Evolutionary conservation across 1,140 invertebrate species (phyloP).

Genomic region (Apocrypta bakeri): DNA sequence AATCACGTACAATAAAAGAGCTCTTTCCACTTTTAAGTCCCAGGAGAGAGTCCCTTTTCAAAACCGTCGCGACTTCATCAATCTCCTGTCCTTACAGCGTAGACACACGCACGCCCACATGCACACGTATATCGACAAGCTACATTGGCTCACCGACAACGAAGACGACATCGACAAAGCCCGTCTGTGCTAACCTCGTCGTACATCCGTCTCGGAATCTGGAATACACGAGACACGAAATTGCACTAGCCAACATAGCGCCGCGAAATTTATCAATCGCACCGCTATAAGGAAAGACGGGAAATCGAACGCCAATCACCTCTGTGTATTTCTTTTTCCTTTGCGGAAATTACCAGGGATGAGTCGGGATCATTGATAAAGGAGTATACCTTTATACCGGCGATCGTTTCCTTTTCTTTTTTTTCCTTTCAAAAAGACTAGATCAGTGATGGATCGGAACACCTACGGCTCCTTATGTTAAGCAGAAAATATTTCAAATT

Average conservation of each 20-base stretch:
- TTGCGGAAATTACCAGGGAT: neutral
- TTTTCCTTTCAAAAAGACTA: neutral
- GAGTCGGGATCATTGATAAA: neutral
- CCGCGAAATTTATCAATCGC: slow-evolving; percentile 23
- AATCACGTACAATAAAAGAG: neutral
- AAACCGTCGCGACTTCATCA: neutral
- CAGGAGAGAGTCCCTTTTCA: neutral
- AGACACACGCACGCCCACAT: neutral
- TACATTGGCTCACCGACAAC: too few species aligned
- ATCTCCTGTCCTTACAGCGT: neutral
- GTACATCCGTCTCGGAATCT: neutral
- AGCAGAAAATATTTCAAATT: too few species aligned
- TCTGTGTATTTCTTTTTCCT: neutral
- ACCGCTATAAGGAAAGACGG: neutral
- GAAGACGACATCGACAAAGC: too few species aligned
- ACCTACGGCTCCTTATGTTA: neutral
- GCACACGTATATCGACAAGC: neutral
- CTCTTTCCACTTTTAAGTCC: neutral
- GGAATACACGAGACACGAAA: neutral
- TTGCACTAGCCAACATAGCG: neutral
- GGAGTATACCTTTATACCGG: too few species aligned
- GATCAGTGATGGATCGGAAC: neutral
- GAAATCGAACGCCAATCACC: slow-evolving; percentile 1
- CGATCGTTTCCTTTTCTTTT: too few species aligned
- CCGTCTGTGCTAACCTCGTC: neutral